phyloP scores from a whole-genome alignment of 2,888 invertebrate species.

The Alloscopus bannaensis region DNA sequence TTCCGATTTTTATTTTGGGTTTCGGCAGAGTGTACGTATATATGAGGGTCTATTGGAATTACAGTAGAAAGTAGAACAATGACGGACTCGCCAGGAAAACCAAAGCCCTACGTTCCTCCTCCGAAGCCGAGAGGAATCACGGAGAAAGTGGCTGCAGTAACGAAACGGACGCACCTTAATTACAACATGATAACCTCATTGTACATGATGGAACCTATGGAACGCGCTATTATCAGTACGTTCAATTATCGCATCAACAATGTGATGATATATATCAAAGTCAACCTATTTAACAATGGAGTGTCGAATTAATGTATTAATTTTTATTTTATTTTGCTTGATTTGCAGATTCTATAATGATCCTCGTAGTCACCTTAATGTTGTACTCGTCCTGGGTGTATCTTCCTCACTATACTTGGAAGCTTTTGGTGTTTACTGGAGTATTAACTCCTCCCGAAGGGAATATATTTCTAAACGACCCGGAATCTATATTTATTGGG shows the following conservation, averaged over 20 bases:
- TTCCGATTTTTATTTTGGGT: too few relatives aligned
- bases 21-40: too few relatives aligned
- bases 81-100: slow-evolving; percentile 43
- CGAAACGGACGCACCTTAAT: slow-evolving; percentile 74
- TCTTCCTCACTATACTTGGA: slow-evolving; percentile 78
- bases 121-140: slow-evolving; percentile 12
- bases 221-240: slow-evolving; percentile 77
- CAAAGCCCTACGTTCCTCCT: slow-evolving; percentile 48
- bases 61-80: too few relatives aligned
- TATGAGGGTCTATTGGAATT: too few relatives aligned
- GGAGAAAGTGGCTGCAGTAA: slow-evolving; percentile 40
- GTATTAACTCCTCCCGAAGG: slow-evolving; percentile 68
- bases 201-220: slow-evolving; percentile 78
- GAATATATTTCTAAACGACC: slow-evolving; percentile 33
- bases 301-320: not conserved
- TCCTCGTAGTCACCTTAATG: slow-evolving; percentile 77
- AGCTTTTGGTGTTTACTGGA: slow-evolving; percentile 73
- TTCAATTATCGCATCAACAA: not conserved
- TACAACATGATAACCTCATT: slow-evolving; percentile 77
- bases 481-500: slow-evolving; percentile 36
- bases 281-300: not conserved
- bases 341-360: slow-evolving; percentile 77
- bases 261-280: too few relatives aligned
- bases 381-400: slow-evolving; percentile 79
- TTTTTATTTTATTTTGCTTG: not conserved